Evolutionary conservation across 2,888 invertebrate genomes (phyloP).

Genomic region (Siphlonurus alternatus): DNA sequence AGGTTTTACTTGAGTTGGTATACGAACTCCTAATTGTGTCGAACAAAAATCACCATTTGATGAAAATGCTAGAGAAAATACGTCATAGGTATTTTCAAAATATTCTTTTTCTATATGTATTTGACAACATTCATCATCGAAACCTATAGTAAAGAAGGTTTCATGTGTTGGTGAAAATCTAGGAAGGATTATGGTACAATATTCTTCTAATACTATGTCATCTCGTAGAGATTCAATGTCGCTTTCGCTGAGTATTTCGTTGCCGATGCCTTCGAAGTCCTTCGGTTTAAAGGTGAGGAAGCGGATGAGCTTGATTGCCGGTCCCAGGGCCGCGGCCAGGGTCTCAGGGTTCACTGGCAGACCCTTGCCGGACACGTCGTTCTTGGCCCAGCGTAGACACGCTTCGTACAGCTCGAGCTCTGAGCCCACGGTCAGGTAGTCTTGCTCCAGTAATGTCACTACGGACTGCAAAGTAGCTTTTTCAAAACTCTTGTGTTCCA

Average conservation of each 20-base stretch:
- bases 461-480: background rate
- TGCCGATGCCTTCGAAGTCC: background rate
- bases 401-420: slow-evolving; percentile 1
- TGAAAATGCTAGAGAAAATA: background rate
- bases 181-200: background rate
- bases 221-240: background rate
- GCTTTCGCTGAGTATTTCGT: background rate
- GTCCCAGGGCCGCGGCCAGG: background rate
- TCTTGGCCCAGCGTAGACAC: background rate
- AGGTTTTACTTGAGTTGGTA: background rate
- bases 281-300: background rate
- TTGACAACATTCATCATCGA: background rate
- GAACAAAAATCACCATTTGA: background rate
- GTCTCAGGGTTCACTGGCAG: background rate
- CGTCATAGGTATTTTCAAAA: slow-evolving; percentile 1
- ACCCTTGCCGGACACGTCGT: background rate
- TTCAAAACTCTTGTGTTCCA: background rate
- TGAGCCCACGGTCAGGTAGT: background rate
- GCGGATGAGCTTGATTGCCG: background rate
- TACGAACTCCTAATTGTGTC: background rate
- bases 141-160: background rate
- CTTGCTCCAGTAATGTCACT: background rate
- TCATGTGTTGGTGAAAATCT: background rate
- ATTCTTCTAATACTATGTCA: background rate
- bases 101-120: background rate